These are phyloP conservation scores for Trachythela sp. DNA, from an alignment of 64 coral and sea anemone species.

Conservation along the genomic window DNA sequence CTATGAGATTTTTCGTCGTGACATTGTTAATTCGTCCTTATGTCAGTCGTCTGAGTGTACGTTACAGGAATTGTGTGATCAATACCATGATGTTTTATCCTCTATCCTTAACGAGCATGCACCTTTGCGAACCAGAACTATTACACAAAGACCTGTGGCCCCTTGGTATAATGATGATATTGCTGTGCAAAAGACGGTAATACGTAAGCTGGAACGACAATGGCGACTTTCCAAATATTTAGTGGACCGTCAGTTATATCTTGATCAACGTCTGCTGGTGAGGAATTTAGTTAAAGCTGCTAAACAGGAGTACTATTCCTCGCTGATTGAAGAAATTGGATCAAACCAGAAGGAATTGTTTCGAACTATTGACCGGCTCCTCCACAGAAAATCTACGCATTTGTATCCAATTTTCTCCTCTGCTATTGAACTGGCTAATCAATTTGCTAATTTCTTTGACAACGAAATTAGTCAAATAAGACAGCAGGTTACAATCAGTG, in stretches of 20 bases:
- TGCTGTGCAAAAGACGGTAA: conserved; percentile 25
- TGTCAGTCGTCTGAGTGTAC: conserved; percentile 2
- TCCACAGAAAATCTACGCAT: conserved; percentile 40
- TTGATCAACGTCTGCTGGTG: conserved; percentile 21
- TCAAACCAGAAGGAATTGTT: conserved; percentile 37
- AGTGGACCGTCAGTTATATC: conserved; percentile 26
- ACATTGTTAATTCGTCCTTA: conserved; percentile 33
- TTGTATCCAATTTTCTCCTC: conserved; percentile 48
- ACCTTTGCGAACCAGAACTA: conserved; percentile 12
- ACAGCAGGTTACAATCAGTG: conserved; percentile 16
- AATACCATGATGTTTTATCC: background rate
- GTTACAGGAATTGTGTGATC: background rate
- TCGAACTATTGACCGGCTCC: conserved; percentile 43
- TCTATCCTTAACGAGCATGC: conserved; percentile 23
- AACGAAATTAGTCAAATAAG: conserved; percentile 28
- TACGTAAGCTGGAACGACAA: conserved; percentile 24
- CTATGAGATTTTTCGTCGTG: conserved; percentile 9
- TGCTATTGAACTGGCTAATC: conserved; percentile 48
- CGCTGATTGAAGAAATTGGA: conserved; percentile 21
- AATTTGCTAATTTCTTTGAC: conserved; percentile 43
- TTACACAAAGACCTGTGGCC: conserved; percentile 23
- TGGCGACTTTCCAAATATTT: conserved; percentile 37
- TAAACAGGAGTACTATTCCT: conserved; percentile 28
- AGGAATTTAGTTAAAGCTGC: conserved; percentile 27
- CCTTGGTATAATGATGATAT: conserved; percentile 18